Evolutionary conservation across 2,888 invertebrate genomes (phyloP), one percentile per base, ranked within the genome.

Genomic region (Aleiodes alternator): DNA sequence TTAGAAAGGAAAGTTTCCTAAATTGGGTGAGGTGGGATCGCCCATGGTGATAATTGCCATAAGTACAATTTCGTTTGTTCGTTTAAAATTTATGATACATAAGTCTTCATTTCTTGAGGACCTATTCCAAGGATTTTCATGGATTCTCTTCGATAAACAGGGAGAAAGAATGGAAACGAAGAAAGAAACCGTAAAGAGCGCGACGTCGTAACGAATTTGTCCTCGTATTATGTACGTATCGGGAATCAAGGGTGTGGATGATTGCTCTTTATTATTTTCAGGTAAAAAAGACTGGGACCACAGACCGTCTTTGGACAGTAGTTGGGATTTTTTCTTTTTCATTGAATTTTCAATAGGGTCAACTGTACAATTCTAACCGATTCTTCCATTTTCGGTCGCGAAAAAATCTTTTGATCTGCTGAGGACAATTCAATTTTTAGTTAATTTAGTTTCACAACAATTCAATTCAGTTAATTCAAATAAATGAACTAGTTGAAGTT

Each of bases 161-260:
- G 9, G 43, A 9, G 3, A 8, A 43, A 43, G 11, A 56, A 14
- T 50, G 6, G 12, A n/a, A 53, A 69, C 23, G 2, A 71, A 71
- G 29, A 43, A 68, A 14, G 23, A 43, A 55, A 72, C 51, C 5
- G 66, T 16, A 14, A 38, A 55, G 43, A 31, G 14, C 78, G 57
- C 77, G 56, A 76, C 75, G 75, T 82, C 82, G 81, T 82, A 79
- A 82, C 82, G 82, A 83, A 83, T 83, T 81, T 78, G 74, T 82
- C 50, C 34, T 50, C 71, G 70, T 51, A 61, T 31, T 50, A 8
- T 53, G 56, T 31, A 72, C 59, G 72, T 74, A 79, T 77, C 73
- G 77, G 75, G 71, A 75, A 70, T 76, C 73, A 75, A 75, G 72
- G 77, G 73, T 79, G 73, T 73, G 50, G 23, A 48, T 69, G 9